Evolutionary conservation across 2,113 vertebrate genomes (phyloP).

Genomic region (Alethe castanea): DNA sequence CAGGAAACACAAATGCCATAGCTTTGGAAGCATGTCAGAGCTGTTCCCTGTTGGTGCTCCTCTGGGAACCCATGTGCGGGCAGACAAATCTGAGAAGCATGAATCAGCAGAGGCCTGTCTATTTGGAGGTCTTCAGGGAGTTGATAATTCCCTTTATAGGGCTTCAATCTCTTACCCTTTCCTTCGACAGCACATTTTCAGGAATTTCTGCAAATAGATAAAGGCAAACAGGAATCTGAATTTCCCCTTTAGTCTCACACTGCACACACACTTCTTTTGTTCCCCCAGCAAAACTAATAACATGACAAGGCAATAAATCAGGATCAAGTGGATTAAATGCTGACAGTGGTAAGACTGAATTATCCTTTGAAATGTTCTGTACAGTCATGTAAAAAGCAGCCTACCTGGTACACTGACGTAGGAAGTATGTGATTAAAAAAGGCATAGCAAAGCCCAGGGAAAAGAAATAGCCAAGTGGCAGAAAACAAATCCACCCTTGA

Average conservation of each 20-base stretch:
- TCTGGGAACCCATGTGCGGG: not conserved
- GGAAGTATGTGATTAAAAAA: not conserved
- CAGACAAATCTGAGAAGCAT: not conserved
- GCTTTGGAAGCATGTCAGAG: not conserved
- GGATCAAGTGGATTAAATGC: slow-evolving; percentile 49
- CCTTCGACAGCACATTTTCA: not conserved
- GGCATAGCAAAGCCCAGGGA: not conserved
- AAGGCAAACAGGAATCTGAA: slow-evolving; percentile 10
- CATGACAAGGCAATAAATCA: slow-evolving; percentile 59
- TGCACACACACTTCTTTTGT: not conserved
- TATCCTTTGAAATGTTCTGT: not conserved
- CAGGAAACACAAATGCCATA: not conserved
- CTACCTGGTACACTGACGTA: not conserved
- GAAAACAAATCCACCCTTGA: not conserved
- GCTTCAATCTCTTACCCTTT: not conserved
- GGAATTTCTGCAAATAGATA: not conserved
- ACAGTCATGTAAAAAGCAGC: not conserved
- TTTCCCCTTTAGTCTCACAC: not conserved
- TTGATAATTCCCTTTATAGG: not conserved
- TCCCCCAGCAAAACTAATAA: slow-evolving; percentile 34
- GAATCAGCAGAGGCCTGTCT: not conserved
- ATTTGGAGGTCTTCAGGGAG: not conserved
- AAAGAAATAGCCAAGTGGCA: not conserved
- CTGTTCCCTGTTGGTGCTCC: not conserved
- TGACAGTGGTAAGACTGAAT: not conserved